phyloP scores from a whole-genome alignment of 2,888 invertebrate species.

The Noctua fimbriata region DNA sequence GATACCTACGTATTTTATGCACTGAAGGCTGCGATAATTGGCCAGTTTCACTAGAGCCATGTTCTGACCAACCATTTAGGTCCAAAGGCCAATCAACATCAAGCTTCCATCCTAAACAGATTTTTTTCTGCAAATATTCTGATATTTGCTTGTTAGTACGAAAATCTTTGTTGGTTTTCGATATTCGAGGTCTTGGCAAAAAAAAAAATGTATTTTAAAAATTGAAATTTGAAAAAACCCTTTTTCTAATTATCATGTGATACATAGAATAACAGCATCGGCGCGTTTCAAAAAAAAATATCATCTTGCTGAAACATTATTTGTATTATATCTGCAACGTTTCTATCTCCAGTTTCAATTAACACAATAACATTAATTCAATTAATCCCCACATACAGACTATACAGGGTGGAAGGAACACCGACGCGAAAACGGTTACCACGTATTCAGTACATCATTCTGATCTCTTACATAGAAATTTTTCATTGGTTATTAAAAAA shows the following conservation, averaged over 20 bases:
- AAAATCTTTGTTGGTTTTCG: neutral
- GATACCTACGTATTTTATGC: no score
- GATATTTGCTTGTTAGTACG: neutral
- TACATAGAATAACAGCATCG: neutral
- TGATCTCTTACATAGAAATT: no score
- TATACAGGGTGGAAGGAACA: no score
- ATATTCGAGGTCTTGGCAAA: neutral
- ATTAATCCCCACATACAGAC: conserved; percentile 2
- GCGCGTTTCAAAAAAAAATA: neutral
- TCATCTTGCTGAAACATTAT: neutral
- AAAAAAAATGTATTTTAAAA: neutral
- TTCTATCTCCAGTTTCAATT: neutral
- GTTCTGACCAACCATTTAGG: neutral
- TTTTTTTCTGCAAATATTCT: neutral
- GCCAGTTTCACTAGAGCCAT: no score
- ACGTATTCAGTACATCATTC: no score
- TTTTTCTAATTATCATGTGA: neutral
- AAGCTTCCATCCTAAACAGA: neutral
- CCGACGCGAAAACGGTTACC: no score
- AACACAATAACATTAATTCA: conserved; percentile 5
- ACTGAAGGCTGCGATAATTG: no score
- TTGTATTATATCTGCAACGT: neutral
- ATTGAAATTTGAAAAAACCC: no score
- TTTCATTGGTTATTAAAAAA: no score
- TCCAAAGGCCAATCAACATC: neutral